Conservation (phyloP, 2,888 invertebrate species). For the Zaprionus bogoriensis region DNA sequence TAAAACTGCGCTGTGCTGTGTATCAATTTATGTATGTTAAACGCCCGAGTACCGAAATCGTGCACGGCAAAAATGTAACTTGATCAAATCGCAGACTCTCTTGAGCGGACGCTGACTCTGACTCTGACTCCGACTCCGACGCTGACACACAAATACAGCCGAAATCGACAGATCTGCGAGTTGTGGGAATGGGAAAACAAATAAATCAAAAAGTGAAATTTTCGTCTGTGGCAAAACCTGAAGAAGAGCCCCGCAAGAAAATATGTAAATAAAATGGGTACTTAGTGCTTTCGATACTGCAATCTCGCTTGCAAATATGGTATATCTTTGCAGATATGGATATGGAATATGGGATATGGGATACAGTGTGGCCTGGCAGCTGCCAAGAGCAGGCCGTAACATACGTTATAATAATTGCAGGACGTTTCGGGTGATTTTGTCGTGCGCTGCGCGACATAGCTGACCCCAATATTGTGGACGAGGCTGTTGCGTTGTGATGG, state of each 20-base stretch:
- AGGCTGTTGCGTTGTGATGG: constrained; percentile 4
- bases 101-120: constrained; percentile 12
- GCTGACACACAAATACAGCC: background rate
- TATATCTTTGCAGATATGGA: background rate
- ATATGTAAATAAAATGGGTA: constrained; percentile 8
- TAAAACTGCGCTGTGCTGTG: constrained; percentile 3
- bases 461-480: constrained; percentile 47
- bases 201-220: constrained; percentile 35
- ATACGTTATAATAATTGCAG: constrained; percentile 39
- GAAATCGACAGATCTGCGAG: constrained; percentile 20
- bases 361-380: background rate
- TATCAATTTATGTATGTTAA: constrained; percentile 5
- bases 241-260: background rate
- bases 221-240: background rate
- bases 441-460: constrained; percentile 23
- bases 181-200: constrained; percentile 14
- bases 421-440: constrained; percentile 34
- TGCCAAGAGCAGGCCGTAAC: background rate
- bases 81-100: constrained; percentile 7
- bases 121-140: too few relatives aligned
- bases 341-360: too few relatives aligned
- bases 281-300: constrained; percentile 1
- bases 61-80: constrained; percentile 11
- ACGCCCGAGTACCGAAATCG: background rate
- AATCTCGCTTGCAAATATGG: background rate